Percentiles rank a stretch among this genome's conserved stretches.
Conservation (phyloP, 2,113 vertebrate species). For the Aleadryas rufinucha region DNA sequence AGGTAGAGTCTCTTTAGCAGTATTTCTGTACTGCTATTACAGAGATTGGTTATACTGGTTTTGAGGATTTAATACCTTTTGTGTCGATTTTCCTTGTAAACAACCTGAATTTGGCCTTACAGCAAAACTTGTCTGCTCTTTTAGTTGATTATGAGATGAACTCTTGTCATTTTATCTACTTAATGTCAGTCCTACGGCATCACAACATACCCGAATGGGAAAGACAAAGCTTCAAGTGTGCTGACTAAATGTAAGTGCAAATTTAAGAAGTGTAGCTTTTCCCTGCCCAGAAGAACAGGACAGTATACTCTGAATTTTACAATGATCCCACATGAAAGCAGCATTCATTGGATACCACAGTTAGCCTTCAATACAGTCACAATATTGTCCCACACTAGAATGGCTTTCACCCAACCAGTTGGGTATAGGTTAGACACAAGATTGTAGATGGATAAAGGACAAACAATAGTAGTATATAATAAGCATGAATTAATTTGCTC, state of each 20-base stretch:
- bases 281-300: neutral
- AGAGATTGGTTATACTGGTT: neutral
- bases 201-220: neutral
- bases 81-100: neutral
- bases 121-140: neutral
- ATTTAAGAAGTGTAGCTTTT: accelerated
- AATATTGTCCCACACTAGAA: neutral
- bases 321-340: neutral
- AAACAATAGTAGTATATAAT: neutral
- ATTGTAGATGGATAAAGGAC: neutral
- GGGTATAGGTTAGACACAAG: neutral
- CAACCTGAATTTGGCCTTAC: neutral
- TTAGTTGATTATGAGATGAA: neutral
- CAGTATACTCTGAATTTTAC: neutral
- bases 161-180: neutral
- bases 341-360: neutral
- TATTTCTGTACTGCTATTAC: neutral
- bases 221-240: neutral
- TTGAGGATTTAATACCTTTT: neutral
- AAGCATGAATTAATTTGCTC: neutral
- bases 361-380: neutral
- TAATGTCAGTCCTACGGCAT: neutral
- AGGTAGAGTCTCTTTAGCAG: neutral
- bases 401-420: neutral
- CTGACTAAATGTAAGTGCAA: neutral